A percentile compares a stretch with the other conserved stretches of the same genome.
phyloP scores from a whole-genome alignment of 2,888 invertebrate genomes.

The Tupiocoris notatus region DNA sequence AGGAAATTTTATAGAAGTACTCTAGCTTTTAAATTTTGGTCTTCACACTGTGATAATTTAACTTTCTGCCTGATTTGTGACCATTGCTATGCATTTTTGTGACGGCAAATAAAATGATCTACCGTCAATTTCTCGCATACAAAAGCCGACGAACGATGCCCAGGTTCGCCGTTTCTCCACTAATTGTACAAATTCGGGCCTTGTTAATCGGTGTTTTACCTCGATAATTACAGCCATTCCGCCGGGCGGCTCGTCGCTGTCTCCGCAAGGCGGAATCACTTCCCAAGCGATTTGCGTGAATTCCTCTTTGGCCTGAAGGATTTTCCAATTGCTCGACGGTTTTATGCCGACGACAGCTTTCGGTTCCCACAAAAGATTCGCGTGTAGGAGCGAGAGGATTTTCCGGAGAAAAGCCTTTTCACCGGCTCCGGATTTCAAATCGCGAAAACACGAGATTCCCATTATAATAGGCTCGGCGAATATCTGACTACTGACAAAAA shows the following conservation, averaged over 20 bases:
- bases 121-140: too few species aligned
- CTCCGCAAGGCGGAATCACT: conserved; percentile 31
- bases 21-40: too few species aligned
- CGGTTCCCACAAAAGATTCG: conserved; percentile 24
- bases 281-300: conserved; percentile 40
- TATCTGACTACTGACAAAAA: background rate
- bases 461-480: background rate
- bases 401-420: conserved; percentile 16
- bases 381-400: background rate
- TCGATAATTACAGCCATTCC: background rate
- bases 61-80: too few species aligned
- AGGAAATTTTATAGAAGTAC: too few species aligned
- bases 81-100: too few species aligned
- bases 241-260: background rate
- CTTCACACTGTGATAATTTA: too few species aligned
- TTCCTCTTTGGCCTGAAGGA: conserved; percentile 24
- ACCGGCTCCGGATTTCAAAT: conserved; percentile 1
- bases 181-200: too few species aligned
- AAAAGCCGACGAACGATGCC: too few species aligned
- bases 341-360: conserved; percentile 15
- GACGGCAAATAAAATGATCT: too few species aligned
- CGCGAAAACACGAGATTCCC: conserved; percentile 26
- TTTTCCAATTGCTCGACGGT: conserved; percentile 5
- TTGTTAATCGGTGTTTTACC: too few species aligned
- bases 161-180: too few species aligned